Evolutionary conservation across 2,113 vertebrate species (phyloP), one percentile per base, ranked within the genome.

Genomic region (Pogonocichla stellata): DNA sequence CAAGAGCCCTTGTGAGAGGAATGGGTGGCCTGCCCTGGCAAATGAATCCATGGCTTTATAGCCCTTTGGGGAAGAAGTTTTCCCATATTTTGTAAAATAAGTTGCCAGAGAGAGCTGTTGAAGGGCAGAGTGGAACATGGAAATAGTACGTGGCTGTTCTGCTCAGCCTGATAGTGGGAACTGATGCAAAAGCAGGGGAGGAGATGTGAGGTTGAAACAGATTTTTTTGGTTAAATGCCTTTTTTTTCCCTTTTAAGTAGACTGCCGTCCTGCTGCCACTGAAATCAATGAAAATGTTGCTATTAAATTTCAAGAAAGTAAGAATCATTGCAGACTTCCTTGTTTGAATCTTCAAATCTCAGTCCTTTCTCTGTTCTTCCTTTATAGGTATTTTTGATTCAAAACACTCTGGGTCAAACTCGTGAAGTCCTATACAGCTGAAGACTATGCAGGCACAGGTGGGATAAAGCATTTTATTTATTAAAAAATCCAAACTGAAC

Each of bases 1-100:
- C 94, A 95, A 92, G 69, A 71, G 64, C 53, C 75, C 85, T 90
- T 86, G 82, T 90, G 85, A 84, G 80, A 81, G 86, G 80, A 53
- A 83, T 48, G 2, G 2, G 69, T 93, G 82, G 85, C 82, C 75
- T 92, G 72, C 43, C 25, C 57, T 83, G 93, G 80, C 48, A 80
- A 84, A 56, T 57, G 75, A 77, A 70, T 67, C 64, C 56, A 26
- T 71, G 38, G 22, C 47, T 90, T 82, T 60, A 25, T 19, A 65
- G 69, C 40, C 57, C 82, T 92, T 71, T 86, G 88, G 67, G 78
- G 67, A 95, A 90, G 48, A 53, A 80, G 14, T 86, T 94, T 71
- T 74, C 66, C 78, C 57, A 20, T 73, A 69, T 31, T 94, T 87
- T 64, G 29, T 80, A 56, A 86, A 92, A n/a, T 19, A 84, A 86